Conservation (phyloP, 2,797 vertebrate species). For the Pteronotus mesoamericanus region DNA sequence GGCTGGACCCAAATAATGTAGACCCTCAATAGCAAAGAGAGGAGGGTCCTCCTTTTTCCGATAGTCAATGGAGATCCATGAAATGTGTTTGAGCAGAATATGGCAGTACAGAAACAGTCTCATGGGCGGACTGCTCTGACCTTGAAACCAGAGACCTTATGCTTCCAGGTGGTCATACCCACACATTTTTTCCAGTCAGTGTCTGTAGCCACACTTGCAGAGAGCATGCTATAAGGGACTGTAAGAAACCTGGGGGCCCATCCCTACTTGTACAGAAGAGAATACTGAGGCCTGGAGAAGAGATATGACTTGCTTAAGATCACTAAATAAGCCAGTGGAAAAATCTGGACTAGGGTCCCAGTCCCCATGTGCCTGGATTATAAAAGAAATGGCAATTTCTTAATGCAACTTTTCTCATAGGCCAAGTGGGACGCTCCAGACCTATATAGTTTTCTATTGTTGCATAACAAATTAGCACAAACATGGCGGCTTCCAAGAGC, state of each 20-base stretch:
- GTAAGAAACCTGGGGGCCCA: not conserved
- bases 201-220: not conserved
- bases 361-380: not conserved
- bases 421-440: not conserved
- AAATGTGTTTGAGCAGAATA: not conserved
- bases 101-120: not conserved
- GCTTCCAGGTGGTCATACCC: not conserved
- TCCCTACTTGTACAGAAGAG: not conserved
- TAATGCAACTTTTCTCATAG: not conserved
- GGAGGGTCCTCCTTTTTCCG: not conserved
- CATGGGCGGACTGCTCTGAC: not conserved
- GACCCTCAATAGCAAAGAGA: not conserved
- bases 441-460: not conserved
- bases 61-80: not conserved
- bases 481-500: not conserved
- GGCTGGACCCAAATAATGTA: not conserved
- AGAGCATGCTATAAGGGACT: accelerated
- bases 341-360: not conserved
- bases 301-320: not conserved
- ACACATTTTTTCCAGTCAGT: not conserved
- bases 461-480: not conserved
- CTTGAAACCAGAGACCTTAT: not conserved
- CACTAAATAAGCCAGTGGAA: not conserved
- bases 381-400: not conserved
- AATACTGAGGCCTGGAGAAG: not conserved